Conservation (phyloP, 92 coral and sea anemone species). For the Porites divaricata region DNA sequence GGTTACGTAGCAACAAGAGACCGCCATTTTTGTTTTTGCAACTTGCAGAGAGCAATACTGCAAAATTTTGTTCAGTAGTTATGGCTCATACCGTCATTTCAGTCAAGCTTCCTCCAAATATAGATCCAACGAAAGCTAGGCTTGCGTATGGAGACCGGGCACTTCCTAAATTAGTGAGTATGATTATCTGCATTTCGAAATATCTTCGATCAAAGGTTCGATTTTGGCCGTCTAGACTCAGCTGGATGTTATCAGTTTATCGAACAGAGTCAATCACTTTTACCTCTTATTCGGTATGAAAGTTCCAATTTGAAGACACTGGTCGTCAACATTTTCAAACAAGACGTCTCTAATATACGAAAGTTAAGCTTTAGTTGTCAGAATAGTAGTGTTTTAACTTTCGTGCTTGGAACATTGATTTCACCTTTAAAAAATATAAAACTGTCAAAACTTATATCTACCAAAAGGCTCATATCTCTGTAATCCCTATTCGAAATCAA, state of each 20-base stretch:
- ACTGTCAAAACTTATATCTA: too few species aligned
- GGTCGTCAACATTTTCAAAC: too few species aligned
- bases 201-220: neutral
- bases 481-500: too few species aligned
- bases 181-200: neutral
- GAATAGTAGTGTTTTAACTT: too few species aligned
- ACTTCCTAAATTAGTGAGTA: conserved; percentile 92
- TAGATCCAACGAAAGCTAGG: conserved; percentile 92
- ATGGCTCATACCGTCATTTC: conserved; percentile 97
- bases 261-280: neutral
- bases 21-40: conserved; percentile 80
- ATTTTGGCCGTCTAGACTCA: neutral
- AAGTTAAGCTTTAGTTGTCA: too few species aligned
- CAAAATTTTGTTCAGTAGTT: neutral
- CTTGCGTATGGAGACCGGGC: conserved; percentile 96
- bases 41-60: neutral
- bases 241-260: neutral
- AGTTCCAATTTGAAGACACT: too few species aligned
- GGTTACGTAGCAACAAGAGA: conserved; percentile 75
- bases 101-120: conserved; percentile 87
- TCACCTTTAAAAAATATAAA: too few species aligned
- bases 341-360: too few species aligned
- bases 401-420: too few species aligned
- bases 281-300: too few species aligned
- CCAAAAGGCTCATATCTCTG: too few species aligned